Percentiles rank a stretch among this genome's conserved stretches.
phyloP scores from a whole-genome alignment of 1,140 invertebrate species.

The Pogonomyrmex barbatus region DNA sequence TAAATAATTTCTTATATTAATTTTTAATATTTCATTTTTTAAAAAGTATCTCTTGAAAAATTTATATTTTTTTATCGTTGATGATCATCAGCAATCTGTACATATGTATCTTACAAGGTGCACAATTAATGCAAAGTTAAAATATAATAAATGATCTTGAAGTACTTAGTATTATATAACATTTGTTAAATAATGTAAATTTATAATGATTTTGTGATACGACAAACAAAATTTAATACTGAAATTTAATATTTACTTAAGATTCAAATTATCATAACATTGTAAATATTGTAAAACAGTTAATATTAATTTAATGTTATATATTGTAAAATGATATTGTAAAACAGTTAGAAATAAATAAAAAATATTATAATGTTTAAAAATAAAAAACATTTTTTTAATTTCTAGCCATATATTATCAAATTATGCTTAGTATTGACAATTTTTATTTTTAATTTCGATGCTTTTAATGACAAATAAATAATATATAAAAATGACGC shows the following conservation, averaged over 20 bases:
- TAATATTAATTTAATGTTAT: too few relatives aligned
- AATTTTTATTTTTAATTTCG: background rate
- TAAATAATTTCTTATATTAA: background rate
- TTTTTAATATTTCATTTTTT: background rate
- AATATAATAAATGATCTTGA: background rate
- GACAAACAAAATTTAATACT: too few relatives aligned
- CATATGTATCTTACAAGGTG: background rate
- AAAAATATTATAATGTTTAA: slow-evolving; percentile 4
- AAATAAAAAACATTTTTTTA: background rate
- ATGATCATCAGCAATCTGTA: background rate
- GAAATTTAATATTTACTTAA: too few relatives aligned
- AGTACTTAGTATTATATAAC: background rate
- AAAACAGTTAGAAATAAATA: background rate
- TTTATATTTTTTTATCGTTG: background rate
- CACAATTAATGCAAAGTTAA: background rate
- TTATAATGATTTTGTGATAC: background rate
- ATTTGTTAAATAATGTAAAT: background rate
- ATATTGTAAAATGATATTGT: too few relatives aligned
- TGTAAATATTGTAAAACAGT: too few relatives aligned
- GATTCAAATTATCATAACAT: too few relatives aligned
- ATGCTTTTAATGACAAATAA: background rate
- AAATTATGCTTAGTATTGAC: background rate
- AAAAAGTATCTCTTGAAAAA: background rate
- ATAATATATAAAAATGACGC: background rate
- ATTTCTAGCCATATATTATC: background rate